Base-by-base conservation (phyloP, 1,140 invertebrate genomes). In the Pseudomyrmex sp. region DNA sequence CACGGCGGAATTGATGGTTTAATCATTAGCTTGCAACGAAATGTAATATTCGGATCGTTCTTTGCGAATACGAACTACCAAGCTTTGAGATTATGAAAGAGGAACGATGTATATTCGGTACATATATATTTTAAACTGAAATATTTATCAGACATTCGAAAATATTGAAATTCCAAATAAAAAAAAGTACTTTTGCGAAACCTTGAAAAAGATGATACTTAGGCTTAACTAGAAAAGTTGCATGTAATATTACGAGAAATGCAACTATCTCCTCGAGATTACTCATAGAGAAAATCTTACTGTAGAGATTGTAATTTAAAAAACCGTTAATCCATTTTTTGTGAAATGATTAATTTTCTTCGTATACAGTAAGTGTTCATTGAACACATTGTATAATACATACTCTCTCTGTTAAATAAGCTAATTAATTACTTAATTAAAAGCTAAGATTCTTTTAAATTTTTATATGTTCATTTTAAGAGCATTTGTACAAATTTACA, bases 1-100 rank as follows among this genome's bases (percentile, higher is more conserved):
- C 66, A 70, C 10, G 1, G 70, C 69, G 7, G 85, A 88, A 1
- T 46, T 87, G 61, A 84, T 75, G 69, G 82, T 88, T 58, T 87
- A 88, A 84, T 35, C 10, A 23, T 4, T 65, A 46, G 10, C 54
- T 56, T 70, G 20, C 20, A 59, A 75, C 68, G 76, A 83, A 52
- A 48, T 63, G 62, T 44, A 77, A 50, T 15, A 61, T 50, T 59
- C 44, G 48, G 35, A 18, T 70, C 20, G 10, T 46, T 66, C 48
- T 2, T 65, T n/a, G n/a, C 23, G 2, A 61, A 75, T 65, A 50
- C 15, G 50, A 46, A 46, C 15, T 5, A 35, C 15, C 35, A 46
- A 48, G 4, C 58, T 46, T 15, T 69, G 15, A 44, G n/a, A 48
- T 9, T 56, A 7, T 9, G 5, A 0, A 50, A 10, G 9, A 3